phyloP scores from a whole-genome alignment of 2,888 invertebrate genomes.

The Lithophane socia region DNA sequence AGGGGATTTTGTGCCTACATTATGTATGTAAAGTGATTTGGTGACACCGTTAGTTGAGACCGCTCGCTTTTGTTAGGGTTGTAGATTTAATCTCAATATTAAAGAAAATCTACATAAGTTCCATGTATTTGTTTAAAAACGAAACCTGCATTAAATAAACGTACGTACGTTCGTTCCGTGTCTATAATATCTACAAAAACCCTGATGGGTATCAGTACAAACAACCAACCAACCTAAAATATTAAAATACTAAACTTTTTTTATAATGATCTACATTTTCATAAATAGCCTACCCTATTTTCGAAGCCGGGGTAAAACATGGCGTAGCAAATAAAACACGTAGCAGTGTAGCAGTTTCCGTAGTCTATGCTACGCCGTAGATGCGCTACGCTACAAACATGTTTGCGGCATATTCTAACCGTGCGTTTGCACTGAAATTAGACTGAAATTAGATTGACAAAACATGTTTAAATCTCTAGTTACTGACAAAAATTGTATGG shows the following conservation, averaged over 20 bases:
- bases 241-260: neutral
- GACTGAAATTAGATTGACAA: too few species aligned
- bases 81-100: slow-evolving; percentile 9
- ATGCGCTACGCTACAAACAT: slow-evolving; percentile 9
- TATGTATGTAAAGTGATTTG: slow-evolving; percentile 56
- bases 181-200: neutral
- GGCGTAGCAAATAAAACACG: neutral
- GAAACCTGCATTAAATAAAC: neutral
- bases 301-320: neutral
- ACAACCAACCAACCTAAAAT: neutral
- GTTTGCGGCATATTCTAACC: neutral
- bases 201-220: neutral
- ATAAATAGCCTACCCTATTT: neutral
- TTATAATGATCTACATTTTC: neutral
- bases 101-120: slow-evolving; percentile 7
- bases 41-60: slow-evolving; percentile 39
- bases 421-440: too few species aligned
- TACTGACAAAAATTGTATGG: too few species aligned
- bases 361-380: slow-evolving; percentile 54
- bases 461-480: too few species aligned
- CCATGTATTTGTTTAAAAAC: neutral
- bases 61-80: slow-evolving; percentile 9
- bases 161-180: neutral
- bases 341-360: slow-evolving; percentile 25
- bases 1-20: slow-evolving; percentile 30